Evolutionary conservation across 2,888 invertebrate genomes (phyloP), one percentile per base, ranked within the genome.

Genomic region (Ophion ellenae): DNA sequence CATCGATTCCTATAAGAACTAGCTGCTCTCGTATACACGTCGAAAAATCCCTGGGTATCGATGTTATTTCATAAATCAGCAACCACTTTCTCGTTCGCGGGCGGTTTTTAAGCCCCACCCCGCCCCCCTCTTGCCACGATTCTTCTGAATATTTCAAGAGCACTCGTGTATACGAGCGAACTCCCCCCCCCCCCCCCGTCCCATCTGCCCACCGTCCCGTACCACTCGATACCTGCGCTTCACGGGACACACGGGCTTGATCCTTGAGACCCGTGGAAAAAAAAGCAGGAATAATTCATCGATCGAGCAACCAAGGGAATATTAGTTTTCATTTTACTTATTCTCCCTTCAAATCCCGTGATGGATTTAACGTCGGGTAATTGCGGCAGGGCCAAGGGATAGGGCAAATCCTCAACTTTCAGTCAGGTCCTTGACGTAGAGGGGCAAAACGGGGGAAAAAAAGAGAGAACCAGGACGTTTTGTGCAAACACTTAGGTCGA

Each of bases 61-160:
- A 81, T 85, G 66, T 76, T 66, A 73, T 80, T 67, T 75, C 76
- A 85, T 85, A 76, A 85, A 85, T 85, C 85, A 85, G 71, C 40
- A 61, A 83, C 11, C 76, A 45, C 79, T 82, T 76, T 74, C 57
- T 57, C 66, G 45, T 47, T 69, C 57, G 63, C 78, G 61, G 28
- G 61, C 11, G 28, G 28, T 53, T 71, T 79, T 71, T 40, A n/a
- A 17, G n/a, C 17, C 45, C 20, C 59, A 1, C n/a, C 24, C 17
- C 10, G 40, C 36, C 5, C 14, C 40, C 40, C 69, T 69, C 45
- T 11, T 28, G 45, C 14, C 53, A 3, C 53, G 53, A 20, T 74
- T 74, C 40, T 63, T 63, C 70, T 83, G 77, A 82, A 86, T 86
- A 86, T 83, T 86, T 86, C 76, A 83, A 59, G 76, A 47, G 70